Percentiles rank a stretch among this genome's conserved stretches.
These are phyloP conservation scores for Sebastiscus tertius DNA, from an alignment of 2,797 vertebrate genomes.

Conservation along the genomic window DNA sequence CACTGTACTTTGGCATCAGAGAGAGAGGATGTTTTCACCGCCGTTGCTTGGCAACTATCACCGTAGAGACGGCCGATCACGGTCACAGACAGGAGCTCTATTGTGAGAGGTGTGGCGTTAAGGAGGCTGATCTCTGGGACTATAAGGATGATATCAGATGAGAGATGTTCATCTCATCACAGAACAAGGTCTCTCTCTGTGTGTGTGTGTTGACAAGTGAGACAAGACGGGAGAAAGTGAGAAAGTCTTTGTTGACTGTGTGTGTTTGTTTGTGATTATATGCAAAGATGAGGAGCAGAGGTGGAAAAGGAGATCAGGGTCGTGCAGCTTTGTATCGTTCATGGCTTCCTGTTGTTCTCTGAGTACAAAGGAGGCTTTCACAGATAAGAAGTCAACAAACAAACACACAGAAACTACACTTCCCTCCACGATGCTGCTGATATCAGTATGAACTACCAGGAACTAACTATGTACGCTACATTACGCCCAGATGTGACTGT, in stretches of 20 bases:
- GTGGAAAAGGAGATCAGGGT: slow-evolving; percentile 27
- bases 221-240: slow-evolving; percentile 2
- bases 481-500: background rate
- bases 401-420: slow-evolving; percentile 3
- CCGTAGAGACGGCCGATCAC: background rate
- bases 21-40: slow-evolving; percentile 44
- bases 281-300: slow-evolving; percentile 20
- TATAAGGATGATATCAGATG: slow-evolving; percentile 42
- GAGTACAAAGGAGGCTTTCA: slow-evolving; percentile 39
- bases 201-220: slow-evolving; percentile 9
- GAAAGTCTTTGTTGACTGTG: slow-evolving; percentile 18
- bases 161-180: slow-evolving; percentile 54
- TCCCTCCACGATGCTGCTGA: background rate
- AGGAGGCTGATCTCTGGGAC: slow-evolving; percentile 55
- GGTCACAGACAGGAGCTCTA: slow-evolving; percentile 30
- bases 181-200: slow-evolving; percentile 8
- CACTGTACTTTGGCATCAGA: slow-evolving; percentile 20
- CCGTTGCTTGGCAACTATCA: slow-evolving; percentile 48
- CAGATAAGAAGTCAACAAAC: slow-evolving; percentile 44
- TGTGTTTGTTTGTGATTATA: slow-evolving; percentile 30
- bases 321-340: slow-evolving; percentile 1
- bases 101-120: slow-evolving; percentile 57
- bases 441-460: background rate
- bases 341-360: slow-evolving; percentile 21
- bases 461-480: background rate